Conservation (phyloP, 2,113 vertebrate species). For the Stictonetta naevosa region DNA sequence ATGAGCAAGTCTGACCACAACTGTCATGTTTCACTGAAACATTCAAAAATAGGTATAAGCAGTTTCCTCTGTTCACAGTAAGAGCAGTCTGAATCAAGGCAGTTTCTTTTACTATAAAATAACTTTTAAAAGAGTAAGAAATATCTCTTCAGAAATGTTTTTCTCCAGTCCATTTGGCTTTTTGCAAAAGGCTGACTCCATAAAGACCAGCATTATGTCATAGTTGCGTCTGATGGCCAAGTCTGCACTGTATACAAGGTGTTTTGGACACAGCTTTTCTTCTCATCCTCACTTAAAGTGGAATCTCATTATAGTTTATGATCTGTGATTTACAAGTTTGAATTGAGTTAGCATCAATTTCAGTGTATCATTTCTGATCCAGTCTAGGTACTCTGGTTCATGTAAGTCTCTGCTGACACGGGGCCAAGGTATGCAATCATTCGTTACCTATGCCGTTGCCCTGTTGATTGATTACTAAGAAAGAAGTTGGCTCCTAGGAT, state of each 20-base stretch:
- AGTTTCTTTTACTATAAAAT: not conserved
- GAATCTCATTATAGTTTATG: conserved; percentile 56
- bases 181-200: conserved; percentile 6
- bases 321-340: conserved; percentile 56
- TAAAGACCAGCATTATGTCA: conserved; percentile 44
- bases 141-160: not conserved
- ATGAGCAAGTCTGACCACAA: not conserved
- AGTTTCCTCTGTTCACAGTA: not conserved
- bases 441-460: not conserved
- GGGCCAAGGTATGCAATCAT: conserved; percentile 24
- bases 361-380: conserved; percentile 19
- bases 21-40: not conserved
- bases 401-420: accelerated
- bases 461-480: not conserved
- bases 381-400: conserved; percentile 20
- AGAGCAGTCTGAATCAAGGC: not conserved
- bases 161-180: not conserved
- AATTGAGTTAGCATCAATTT: conserved; percentile 20
- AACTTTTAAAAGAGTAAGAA: not conserved
- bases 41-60: not conserved
- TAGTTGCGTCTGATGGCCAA: not conserved
- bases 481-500: not conserved
- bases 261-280: conserved; percentile 35
- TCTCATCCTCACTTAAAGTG: conserved; percentile 5
- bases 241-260: conserved; percentile 40